Percentiles rank a stretch among this genome's conserved stretches.
These are phyloP conservation scores for Penelope pileata DNA, from an alignment of 2,113 vertebrate species.

Conservation along the genomic window DNA sequence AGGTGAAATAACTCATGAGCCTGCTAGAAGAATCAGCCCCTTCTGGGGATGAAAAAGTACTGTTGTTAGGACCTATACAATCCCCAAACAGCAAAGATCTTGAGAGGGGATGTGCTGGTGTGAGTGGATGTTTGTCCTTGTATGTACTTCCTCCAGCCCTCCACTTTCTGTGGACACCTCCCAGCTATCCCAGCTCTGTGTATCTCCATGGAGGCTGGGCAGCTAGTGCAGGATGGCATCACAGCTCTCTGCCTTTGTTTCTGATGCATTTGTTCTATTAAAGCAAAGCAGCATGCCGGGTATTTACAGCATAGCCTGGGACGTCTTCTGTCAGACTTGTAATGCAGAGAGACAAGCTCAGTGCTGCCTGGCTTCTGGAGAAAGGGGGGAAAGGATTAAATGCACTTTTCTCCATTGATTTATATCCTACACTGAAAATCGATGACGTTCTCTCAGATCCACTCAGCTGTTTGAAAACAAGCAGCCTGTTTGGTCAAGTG, in stretches of 20 bases:
- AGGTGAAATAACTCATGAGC: not conserved
- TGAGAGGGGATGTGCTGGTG: not conserved
- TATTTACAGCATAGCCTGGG: not conserved
- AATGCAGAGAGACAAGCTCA: slow-evolving; percentile 32
- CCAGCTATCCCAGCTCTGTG: too few relatives aligned
- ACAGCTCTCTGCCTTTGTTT: not conserved
- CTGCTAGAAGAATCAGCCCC: rapidly evolving
- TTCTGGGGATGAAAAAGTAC: not conserved
- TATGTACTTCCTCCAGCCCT: not conserved
- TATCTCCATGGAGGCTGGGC: not conserved
- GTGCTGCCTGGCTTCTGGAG: not conserved
- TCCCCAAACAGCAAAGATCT: not conserved
- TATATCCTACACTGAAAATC: not conserved
- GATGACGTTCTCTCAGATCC: not conserved
- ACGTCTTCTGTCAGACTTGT: not conserved
- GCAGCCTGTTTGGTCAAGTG: not conserved
- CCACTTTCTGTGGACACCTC: not conserved
- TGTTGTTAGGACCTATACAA: not conserved
- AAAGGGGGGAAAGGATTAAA: not conserved
- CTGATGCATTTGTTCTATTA: slow-evolving; percentile 1
- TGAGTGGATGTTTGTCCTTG: not conserved
- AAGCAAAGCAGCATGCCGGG: not conserved
- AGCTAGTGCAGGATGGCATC: not conserved
- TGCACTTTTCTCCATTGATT: not conserved
- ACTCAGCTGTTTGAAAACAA: not conserved